Conservation (phyloP, 2,797 vertebrate species). For the Rhadinocentrus ornatus region DNA sequence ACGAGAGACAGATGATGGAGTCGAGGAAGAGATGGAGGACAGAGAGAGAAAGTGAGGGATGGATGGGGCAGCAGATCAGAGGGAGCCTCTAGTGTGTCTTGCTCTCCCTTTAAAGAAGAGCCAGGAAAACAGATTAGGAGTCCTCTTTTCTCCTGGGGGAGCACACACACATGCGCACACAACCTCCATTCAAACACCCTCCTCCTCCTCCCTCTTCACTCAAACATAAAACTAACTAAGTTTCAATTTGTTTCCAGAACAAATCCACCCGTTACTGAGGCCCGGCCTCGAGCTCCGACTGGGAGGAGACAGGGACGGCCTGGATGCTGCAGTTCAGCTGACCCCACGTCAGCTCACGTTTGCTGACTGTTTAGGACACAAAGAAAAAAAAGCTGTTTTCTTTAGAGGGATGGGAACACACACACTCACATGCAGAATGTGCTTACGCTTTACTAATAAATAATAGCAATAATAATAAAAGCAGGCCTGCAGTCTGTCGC, state of each 20-base stretch:
- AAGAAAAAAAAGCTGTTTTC: conserved; percentile 53
- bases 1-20: conserved; percentile 74
- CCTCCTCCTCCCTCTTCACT: conserved; percentile 46
- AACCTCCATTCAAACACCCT: conserved; percentile 53
- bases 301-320: conserved; percentile 56
- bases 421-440: neutral
- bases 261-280: conserved; percentile 58
- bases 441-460: neutral
- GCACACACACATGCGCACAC: conserved; percentile 41
- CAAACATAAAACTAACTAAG: conserved; percentile 69
- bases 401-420: conserved; percentile 14
- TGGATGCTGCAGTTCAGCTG: conserved; percentile 47
- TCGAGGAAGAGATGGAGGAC: conserved; percentile 68
- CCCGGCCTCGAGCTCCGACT: conserved; percentile 19
- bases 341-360: conserved; percentile 66
- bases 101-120: conserved; percentile 84
- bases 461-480: too few species aligned
- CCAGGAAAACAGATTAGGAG: conserved; percentile 86
- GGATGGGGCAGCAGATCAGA: conserved; percentile 84
- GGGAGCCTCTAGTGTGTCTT: conserved; percentile 82
- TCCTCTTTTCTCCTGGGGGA: conserved; percentile 82
- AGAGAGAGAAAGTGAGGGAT: conserved; percentile 74
- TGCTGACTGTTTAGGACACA: conserved; percentile 66
- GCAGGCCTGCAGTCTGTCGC: neutral
- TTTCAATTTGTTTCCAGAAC: conserved; percentile 75